Evolutionary conservation across 2,113 vertebrate species (phyloP).

Genomic region (Upupa epops): DNA sequence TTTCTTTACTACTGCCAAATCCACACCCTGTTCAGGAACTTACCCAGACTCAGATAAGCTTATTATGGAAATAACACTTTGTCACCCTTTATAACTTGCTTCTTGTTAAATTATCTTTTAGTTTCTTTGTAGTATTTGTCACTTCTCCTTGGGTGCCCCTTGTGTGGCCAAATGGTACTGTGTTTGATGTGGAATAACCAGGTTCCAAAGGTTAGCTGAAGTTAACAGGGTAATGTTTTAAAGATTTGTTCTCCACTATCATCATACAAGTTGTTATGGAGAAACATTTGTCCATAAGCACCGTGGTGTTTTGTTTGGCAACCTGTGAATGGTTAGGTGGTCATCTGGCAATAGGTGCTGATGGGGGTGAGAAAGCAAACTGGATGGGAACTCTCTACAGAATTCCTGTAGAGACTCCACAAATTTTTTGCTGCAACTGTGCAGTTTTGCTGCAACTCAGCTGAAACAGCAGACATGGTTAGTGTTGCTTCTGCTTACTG

Average conservation of each 20-base stretch:
- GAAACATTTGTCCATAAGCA: background rate
- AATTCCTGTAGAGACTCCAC: background rate
- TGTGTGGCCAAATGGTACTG: slow-evolving; percentile 31
- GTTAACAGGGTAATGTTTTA: background rate
- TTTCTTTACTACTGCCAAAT: slow-evolving; percentile 80
- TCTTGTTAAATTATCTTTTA: slow-evolving; percentile 85
- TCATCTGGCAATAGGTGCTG: background rate
- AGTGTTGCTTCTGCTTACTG: background rate
- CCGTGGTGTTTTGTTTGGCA: background rate
- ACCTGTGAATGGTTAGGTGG: background rate
- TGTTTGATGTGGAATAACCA: slow-evolving; percentile 38
- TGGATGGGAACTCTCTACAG: background rate
- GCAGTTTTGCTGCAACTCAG: background rate
- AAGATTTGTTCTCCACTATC: background rate
- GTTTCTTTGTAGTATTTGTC: slow-evolving; percentile 79
- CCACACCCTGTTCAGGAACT: slow-evolving; percentile 82
- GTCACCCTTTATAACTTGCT: slow-evolving; percentile 78
- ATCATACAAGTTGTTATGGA: background rate
- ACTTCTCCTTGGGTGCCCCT: slow-evolving; percentile 68
- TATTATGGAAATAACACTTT: slow-evolving; percentile 85
- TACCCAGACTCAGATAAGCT: slow-evolving; percentile 77
- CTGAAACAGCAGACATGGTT: background rate
- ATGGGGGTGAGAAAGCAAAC: background rate
- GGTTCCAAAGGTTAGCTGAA: background rate
- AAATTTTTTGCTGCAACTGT: background rate